Percentiles rank a stretch among this genome's conserved stretches.
Evolutionary conservation across 1,140 invertebrate genomes (phyloP).

Genomic region (Drosophila malerkotliana): DNA sequence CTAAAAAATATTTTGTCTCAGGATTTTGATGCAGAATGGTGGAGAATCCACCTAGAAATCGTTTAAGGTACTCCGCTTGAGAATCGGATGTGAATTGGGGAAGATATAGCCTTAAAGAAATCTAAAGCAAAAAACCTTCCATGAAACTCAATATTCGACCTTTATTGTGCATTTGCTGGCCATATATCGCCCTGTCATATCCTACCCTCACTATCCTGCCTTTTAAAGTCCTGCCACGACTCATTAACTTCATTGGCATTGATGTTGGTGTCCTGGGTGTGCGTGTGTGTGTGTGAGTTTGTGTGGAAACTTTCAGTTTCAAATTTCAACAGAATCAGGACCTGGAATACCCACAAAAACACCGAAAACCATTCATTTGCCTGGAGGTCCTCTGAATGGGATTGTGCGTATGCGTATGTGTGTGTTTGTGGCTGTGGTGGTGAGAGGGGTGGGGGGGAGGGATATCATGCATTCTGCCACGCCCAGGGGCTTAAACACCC

Average conservation of each 20-base stretch:
- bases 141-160: too few relatives aligned
- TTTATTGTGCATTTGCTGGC: not conserved
- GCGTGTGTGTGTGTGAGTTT: not conserved
- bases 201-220: not conserved
- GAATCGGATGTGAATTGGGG: too few relatives aligned
- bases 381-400: not conserved
- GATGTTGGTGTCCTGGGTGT: not conserved
- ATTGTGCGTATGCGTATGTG: not conserved
- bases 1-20: too few relatives aligned
- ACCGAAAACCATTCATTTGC: not conserved
- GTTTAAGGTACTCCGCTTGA: too few relatives aligned
- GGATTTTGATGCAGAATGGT: too few relatives aligned
- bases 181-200: not conserved
- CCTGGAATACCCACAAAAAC: conserved; percentile 3
- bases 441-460: not conserved
- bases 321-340: conserved; percentile 9
- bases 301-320: conserved; percentile 2
- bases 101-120: too few relatives aligned
- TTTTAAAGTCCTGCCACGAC: not conserved
- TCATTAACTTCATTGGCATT: conserved; percentile 15
- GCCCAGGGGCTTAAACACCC: conserved; percentile 33
- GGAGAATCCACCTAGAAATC: too few relatives aligned
- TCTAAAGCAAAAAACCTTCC: too few relatives aligned
- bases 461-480: conserved; percentile 41
- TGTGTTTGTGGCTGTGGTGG: too few relatives aligned